Conservation (phyloP, 37 sponge, comb jelly and placozoan genomes). For the Ianthella basta region DNA sequence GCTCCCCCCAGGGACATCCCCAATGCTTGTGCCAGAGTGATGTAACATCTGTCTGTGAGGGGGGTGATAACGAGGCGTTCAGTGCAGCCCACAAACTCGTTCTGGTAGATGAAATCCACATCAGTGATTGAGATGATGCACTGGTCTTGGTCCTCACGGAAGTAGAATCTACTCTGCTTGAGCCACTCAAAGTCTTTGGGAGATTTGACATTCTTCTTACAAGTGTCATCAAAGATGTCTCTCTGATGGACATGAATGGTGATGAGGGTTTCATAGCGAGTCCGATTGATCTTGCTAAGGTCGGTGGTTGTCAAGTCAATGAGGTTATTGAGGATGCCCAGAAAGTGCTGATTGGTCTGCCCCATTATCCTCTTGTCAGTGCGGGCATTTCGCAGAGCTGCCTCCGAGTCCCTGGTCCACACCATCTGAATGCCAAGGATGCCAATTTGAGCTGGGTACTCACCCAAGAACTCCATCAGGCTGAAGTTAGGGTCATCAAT, state of each 20-base stretch:
- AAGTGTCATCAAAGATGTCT: slow-evolving; percentile 93
- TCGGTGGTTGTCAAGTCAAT: slow-evolving; percentile 92
- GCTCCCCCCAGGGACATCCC: slow-evolving; percentile 97
- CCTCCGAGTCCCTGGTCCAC: slow-evolving; percentile 89
- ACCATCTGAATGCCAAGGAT: slow-evolving; percentile 92
- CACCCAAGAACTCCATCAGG: slow-evolving; percentile 85
- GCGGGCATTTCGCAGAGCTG: slow-evolving; percentile 88
- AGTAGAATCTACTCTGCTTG: slow-evolving; percentile 99
- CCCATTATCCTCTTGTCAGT: slow-evolving; percentile 91
- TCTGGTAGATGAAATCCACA: slow-evolving; percentile 97
- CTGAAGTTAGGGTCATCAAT: slow-evolving; percentile 93
- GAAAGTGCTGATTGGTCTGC: slow-evolving; percentile 79
- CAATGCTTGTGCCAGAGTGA: slow-evolving; percentile 97
- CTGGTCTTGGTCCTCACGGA: slow-evolving; percentile 86
- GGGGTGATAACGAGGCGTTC: slow-evolving; percentile 99
- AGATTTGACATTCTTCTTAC: slow-evolving; percentile 73
- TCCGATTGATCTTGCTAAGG: slow-evolving; percentile 87
- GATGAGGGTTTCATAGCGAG: slow-evolving; percentile 94
- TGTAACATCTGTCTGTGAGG: slow-evolving; percentile 99
- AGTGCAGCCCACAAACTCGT: slow-evolving; percentile 98
- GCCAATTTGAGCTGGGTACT: slow-evolving; percentile 93
- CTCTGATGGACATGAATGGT: slow-evolving; percentile 99
- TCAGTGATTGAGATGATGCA: slow-evolving; percentile 94
- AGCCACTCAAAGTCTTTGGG: slow-evolving; percentile 98
- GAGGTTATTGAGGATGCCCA: slow-evolving; percentile 84